Conservation (phyloP, 2,888 invertebrate species). For the Teleogryllus oceanicus region DNA sequence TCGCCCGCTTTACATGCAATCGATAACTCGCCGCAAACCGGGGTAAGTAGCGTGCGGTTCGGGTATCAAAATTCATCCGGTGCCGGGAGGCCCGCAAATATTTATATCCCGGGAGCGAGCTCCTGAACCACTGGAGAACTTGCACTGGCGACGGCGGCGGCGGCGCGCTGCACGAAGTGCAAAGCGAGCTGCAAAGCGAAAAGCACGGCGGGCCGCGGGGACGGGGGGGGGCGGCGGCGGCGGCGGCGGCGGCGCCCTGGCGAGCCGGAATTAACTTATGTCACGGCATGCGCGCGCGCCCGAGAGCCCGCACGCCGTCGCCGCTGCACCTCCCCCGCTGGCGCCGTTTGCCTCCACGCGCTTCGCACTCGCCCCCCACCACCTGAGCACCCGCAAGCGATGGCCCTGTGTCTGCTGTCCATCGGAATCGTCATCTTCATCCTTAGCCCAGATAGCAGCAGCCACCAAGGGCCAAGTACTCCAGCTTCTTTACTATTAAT, state of each 20-base stretch:
- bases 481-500: too few species aligned
- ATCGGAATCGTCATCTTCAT: too few species aligned
- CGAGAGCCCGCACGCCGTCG: background rate
- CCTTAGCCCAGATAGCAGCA: too few species aligned
- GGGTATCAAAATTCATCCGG: slow-evolving; percentile 1
- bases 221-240: background rate
- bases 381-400: too few species aligned
- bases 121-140: too few species aligned
- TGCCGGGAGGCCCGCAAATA: background rate
- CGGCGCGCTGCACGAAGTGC: background rate
- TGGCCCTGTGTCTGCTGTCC: too few species aligned
- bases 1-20: background rate
- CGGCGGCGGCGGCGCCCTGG: background rate
- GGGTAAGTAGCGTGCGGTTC: slow-evolving; percentile 1
- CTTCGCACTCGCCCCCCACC: too few species aligned
- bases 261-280: slow-evolving; percentile 2
- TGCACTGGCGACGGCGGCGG: too few species aligned
- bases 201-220: background rate
- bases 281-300: background rate
- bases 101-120: background rate
- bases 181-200: background rate
- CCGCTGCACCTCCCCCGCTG: too few species aligned
- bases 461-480: too few species aligned
- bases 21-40: background rate
- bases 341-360: too few species aligned